Evolutionary conservation across 2,888 invertebrate genomes (phyloP).

Genomic region (Scelioninae gen. 2): DNA sequence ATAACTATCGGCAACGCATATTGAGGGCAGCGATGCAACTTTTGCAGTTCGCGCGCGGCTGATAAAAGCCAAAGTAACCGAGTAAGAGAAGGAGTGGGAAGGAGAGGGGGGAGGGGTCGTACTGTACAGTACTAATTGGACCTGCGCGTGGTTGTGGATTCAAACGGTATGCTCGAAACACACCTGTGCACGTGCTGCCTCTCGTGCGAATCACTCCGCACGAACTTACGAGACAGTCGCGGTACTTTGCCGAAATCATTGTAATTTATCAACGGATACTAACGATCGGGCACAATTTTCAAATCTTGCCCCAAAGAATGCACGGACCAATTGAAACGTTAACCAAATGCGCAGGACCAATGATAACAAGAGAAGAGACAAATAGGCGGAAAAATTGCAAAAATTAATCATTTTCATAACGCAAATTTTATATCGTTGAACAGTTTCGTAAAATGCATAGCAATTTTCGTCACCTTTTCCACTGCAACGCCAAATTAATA

Average conservation of each 20-base stretch:
- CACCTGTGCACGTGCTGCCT: constrained; percentile 55
- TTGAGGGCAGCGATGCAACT: constrained; percentile 13
- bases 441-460: too few relatives aligned
- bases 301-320: too few relatives aligned
- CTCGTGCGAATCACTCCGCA: constrained; percentile 11
- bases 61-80: background rate
- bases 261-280: too few relatives aligned
- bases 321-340: too few relatives aligned
- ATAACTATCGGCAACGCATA: constrained; percentile 9
- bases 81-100: background rate
- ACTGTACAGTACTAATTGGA: constrained; percentile 62
- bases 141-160: constrained; percentile 49
- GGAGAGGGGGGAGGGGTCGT: constrained; percentile 40
- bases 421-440: too few relatives aligned
- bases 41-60: constrained; percentile 25
- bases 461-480: too few relatives aligned
- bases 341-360: too few relatives aligned
- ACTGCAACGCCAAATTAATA: too few relatives aligned
- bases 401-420: too few relatives aligned
- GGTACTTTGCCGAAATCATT: background rate
- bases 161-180: constrained; percentile 50
- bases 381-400: too few relatives aligned
- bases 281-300: too few relatives aligned
- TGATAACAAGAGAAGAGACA: too few relatives aligned
- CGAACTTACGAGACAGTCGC: background rate